Conservation (phyloP, 2,888 invertebrate genomes). For the Empis stercorea region DNA sequence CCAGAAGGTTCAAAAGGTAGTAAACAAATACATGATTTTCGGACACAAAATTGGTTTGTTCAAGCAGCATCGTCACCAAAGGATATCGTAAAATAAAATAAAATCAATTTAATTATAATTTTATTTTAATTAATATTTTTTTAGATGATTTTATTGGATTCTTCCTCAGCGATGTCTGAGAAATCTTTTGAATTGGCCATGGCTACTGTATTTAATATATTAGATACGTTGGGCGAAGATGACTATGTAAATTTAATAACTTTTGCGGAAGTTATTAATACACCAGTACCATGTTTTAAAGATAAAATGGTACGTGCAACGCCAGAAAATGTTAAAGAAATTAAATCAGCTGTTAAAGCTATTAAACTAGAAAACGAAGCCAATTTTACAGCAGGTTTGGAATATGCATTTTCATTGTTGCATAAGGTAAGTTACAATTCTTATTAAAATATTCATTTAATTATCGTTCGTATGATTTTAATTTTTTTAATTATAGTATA, state of each 20-base stretch:
- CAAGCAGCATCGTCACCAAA: conserved; percentile 95
- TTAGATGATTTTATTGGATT: conserved; percentile 69
- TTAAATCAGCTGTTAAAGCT: conserved; percentile 62
- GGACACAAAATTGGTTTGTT: conserved; percentile 91
- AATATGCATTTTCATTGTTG: conserved; percentile 81
- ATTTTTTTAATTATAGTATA: conserved; percentile 44
- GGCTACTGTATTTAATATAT: conserved; percentile 74
- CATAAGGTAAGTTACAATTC: conserved; percentile 49
- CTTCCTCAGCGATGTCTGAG: conserved; percentile 78
- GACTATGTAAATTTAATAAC: conserved; percentile 93
- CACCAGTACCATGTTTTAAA: conserved; percentile 81
- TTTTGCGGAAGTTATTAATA: conserved; percentile 72
- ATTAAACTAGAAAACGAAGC: conserved; percentile 69
- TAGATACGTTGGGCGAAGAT: conserved; percentile 91
- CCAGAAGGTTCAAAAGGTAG: conserved; percentile 67
- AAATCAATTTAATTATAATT: background rate
- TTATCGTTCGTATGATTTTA: conserved; percentile 8
- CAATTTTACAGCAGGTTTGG: conserved; percentile 85
- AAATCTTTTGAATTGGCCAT: conserved; percentile 74
- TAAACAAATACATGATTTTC: conserved; percentile 83
- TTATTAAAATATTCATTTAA: background rate
- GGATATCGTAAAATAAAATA: conserved; percentile 55
- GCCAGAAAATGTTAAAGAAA: conserved; percentile 66
- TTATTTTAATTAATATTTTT: background rate
- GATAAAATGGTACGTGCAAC: conserved; percentile 79